phyloP scores from a whole-genome alignment of 2,888 invertebrate species.

The Siphlonurus alternatus region DNA sequence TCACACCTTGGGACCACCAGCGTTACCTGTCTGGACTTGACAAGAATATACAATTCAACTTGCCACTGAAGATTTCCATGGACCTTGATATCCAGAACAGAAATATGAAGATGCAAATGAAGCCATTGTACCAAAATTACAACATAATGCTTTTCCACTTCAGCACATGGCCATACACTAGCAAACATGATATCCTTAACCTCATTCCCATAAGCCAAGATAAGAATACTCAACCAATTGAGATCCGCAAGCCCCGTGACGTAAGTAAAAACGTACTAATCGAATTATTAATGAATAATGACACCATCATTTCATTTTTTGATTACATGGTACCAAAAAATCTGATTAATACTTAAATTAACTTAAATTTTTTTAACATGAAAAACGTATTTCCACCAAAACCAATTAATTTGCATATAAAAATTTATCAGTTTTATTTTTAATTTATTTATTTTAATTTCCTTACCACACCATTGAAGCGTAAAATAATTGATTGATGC shows the following conservation, averaged over 20 bases:
- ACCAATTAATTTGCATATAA: no score
- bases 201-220: constrained; percentile 33
- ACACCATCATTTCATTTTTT: no score
- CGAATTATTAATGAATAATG: no score
- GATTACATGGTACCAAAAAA: no score
- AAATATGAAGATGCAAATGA: constrained; percentile 30
- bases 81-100: constrained; percentile 30
- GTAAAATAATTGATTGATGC: no score
- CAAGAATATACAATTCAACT: constrained; percentile 36
- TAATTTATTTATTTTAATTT: no score
- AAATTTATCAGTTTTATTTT: no score
- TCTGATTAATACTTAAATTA: no score
- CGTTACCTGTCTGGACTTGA: constrained; percentile 42
- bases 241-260: constrained; percentile 14
- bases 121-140: constrained; percentile 32
- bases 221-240: constrained; percentile 17
- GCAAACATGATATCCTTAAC: constrained; percentile 36
- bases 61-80: constrained; percentile 34
- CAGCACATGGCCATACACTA: constrained; percentile 47
- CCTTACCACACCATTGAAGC: no score
- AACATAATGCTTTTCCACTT: constrained; percentile 36
- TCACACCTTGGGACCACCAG: constrained; percentile 40
- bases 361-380: no score
- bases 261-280: no score
- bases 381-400: no score